A percentile compares a stretch with the other conserved stretches of the same genome.
These are phyloP conservation scores for Hesperophylax magnus DNA, from an alignment of 1,140 invertebrate species.

Conservation along the genomic window DNA sequence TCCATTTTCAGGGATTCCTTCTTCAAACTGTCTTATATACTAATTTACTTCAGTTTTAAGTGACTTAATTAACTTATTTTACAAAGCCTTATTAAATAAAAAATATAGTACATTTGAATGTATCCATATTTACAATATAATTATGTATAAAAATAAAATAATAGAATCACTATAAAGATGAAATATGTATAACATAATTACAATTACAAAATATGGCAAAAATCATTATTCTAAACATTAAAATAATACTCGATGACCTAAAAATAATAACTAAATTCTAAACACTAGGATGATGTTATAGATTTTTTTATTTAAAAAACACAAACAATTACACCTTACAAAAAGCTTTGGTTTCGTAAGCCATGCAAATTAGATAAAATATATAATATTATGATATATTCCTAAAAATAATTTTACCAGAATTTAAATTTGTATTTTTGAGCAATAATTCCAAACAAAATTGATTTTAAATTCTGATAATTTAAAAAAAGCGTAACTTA, in stretches of 20 bases:
- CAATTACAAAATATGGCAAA: background rate
- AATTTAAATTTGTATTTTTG: too few relatives aligned
- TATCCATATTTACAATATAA: background rate
- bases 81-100: background rate
- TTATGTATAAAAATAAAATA: background rate
- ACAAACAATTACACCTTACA: constrained; percentile 9
- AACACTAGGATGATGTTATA: background rate
- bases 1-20: too few relatives aligned
- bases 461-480: too few relatives aligned
- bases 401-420: too few relatives aligned
- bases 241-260: too few relatives aligned
- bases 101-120: background rate
- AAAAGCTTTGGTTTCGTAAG: constrained; percentile 5
- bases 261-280: background rate
- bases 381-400: background rate
- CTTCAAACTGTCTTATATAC: too few relatives aligned
- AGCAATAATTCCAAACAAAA: too few relatives aligned
- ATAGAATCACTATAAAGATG: too few relatives aligned
- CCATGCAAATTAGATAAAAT: constrained; percentile 3
- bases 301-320: constrained; percentile 4
- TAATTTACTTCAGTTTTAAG: too few relatives aligned
- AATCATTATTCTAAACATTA: background rate
- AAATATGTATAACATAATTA: background rate
- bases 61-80: too few relatives aligned
- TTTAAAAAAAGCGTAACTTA: too few relatives aligned